Conservation (phyloP, 2,888 invertebrate genomes). For the Physocephala rufipes region DNA sequence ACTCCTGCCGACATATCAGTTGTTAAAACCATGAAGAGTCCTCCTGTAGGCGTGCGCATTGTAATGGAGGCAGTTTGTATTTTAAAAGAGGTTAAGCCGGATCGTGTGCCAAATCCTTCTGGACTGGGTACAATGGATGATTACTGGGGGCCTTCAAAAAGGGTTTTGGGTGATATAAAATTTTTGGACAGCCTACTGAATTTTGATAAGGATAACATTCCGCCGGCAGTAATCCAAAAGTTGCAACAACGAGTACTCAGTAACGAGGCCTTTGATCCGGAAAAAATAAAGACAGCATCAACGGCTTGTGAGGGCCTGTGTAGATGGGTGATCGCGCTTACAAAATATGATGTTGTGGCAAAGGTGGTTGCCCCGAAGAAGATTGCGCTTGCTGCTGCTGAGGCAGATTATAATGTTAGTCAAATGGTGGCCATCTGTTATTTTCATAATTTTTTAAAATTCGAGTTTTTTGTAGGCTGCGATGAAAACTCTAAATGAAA, state of each 20-base stretch:
- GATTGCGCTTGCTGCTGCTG: constrained; percentile 86
- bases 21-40: constrained; percentile 96
- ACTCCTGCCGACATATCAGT: constrained; percentile 88
- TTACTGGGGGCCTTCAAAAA: constrained; percentile 92
- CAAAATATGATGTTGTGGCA: constrained; percentile 93
- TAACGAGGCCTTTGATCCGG: constrained; percentile 91
- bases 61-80: constrained; percentile 97
- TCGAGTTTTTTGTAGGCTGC: constrained; percentile 60
- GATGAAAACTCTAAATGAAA: constrained; percentile 72
- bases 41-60: constrained; percentile 86
- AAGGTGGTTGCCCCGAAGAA: constrained; percentile 94
- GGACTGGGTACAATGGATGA: constrained; percentile 89
- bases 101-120: constrained; percentile 82
- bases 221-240: constrained; percentile 82
- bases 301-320: constrained; percentile 91
- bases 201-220: constrained; percentile 93
- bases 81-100: constrained; percentile 90
- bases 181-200: constrained; percentile 87
- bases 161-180: constrained; percentile 87
- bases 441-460: constrained; percentile 15
- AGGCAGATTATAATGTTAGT: constrained; percentile 75
- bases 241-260: constrained; percentile 81
- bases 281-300: constrained; percentile 86
- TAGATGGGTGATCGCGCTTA: constrained; percentile 94
- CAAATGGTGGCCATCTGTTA: background rate